These are phyloP conservation scores for Craseonycteris thonglongyai DNA, from an alignment of 2,113 vertebrate genomes.

Conservation along the genomic window DNA sequence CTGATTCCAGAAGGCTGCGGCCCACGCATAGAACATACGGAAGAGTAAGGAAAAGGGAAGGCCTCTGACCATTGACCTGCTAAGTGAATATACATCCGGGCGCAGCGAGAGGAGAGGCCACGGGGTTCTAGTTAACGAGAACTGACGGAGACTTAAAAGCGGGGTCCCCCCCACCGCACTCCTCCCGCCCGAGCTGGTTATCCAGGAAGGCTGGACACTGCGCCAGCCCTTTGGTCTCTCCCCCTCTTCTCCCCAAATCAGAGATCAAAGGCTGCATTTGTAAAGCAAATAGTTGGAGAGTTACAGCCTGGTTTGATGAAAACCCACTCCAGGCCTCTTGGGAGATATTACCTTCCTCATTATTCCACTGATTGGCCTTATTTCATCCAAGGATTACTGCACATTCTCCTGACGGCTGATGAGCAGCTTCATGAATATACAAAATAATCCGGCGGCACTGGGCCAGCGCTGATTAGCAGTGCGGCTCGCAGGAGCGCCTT, in stretches of 20 bases:
- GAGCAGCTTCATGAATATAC: slow-evolving; percentile 91
- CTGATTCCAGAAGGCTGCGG: slow-evolving; percentile 53
- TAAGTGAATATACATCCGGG: slow-evolving; percentile 71
- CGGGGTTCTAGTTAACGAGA: slow-evolving; percentile 76
- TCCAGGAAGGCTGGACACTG: slow-evolving; percentile 86
- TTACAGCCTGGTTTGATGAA: slow-evolving; percentile 91
- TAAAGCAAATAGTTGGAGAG: slow-evolving; percentile 98
- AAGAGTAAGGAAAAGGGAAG: neutral
- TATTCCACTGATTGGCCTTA: slow-evolving; percentile 92
- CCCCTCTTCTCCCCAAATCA: slow-evolving; percentile 91
- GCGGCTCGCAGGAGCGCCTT: slow-evolving; percentile 83
- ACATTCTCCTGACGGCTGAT: slow-evolving; percentile 90
- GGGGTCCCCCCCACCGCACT: slow-evolving; percentile 72
- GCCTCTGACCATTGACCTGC: slow-evolving; percentile 74
- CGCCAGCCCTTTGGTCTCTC: slow-evolving; percentile 79
- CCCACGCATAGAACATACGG: slow-evolving; percentile 41
- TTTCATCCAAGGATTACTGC: slow-evolving; percentile 93
- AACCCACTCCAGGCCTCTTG: slow-evolving; percentile 89
- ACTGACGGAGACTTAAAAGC: slow-evolving; percentile 83
- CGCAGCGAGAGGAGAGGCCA: slow-evolving; percentile 73
- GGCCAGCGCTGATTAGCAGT: slow-evolving; percentile 90
- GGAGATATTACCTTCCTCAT: slow-evolving; percentile 93
- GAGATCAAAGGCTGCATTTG: slow-evolving; percentile 99
- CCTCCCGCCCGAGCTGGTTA: slow-evolving; percentile 83
- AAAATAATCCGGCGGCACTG: slow-evolving; percentile 88